Base-by-base conservation (phyloP, 2,888 invertebrate genomes). In the Apotomis capreana region DNA sequence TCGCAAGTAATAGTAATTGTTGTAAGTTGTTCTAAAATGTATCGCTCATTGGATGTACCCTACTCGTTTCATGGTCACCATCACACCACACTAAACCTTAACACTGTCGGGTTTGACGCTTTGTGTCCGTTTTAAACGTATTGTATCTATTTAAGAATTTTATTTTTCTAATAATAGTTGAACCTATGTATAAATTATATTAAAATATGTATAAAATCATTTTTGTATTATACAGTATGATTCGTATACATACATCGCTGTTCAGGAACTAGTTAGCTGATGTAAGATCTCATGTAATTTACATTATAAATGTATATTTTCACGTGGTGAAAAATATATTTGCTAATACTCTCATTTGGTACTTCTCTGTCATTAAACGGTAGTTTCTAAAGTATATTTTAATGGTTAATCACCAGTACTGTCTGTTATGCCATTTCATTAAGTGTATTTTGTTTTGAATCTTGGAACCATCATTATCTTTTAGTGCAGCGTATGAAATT, bases 271-370 rank as follows among this genome's bases (percentile, higher is more conserved):
- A 40, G 68, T 70, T 73, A 72, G 71, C 74, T 71, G 75, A 44
- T 63, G 70, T 74, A 75, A 75, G 75, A 75, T 75, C 75, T 75
- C 75, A 75, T 75, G 52, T 72, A 68, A 68, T 68, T 68, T 68
- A 72, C 68, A 72, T 46, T 68, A 68, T 57, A 58, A 57, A 68
- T 55, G 60, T 70, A 68, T 72, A 59, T 62, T 68, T 68, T 72
- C 72, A 72, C 72, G 62, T 63, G 68, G 72, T 72, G 72, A 68
- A 72, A 72, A 36, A 63, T 68, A 57, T 72, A 68, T 72, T 68
- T 72, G 62, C 52, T 63, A 72, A 72, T 68, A 72, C 72, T 72
- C 72, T 72, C 72, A 68, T 72, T 72, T 72, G 72, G 68, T 72
- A 68, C 72, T 68, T 62, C 36, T 59, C 49, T 72, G 68, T 72